phyloP scores from a whole-genome alignment of 1,140 invertebrate species.

The Megalopta genalis region DNA sequence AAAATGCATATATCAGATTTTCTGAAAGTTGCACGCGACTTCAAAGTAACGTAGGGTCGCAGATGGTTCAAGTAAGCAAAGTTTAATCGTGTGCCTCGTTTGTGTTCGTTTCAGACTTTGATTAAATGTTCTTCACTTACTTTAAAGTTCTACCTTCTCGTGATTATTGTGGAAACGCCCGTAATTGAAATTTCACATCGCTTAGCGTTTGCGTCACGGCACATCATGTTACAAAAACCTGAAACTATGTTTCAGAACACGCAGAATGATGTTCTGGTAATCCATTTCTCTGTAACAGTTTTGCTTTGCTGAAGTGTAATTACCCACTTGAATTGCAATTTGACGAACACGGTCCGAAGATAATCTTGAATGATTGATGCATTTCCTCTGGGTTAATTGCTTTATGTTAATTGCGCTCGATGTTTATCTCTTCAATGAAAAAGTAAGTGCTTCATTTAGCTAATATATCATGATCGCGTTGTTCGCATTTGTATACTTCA shows the following conservation, averaged over 20 bases:
- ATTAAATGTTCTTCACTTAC: no score
- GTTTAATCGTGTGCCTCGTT: no score
- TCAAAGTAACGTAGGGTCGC: no score
- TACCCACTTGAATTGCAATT: conserved; percentile 39
- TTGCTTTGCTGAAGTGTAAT: conserved; percentile 20
- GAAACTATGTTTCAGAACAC: background rate
- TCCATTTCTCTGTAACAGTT: conserved; percentile 20
- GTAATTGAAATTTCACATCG: background rate
- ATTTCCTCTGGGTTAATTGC: conserved; percentile 5
- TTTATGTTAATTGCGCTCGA: background rate
- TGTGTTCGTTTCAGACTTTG: no score
- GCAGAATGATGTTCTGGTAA: conserved; percentile 27
- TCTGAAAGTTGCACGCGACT: no score
- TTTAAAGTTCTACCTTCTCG: background rate
- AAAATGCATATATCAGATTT: no score
- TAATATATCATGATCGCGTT: background rate
- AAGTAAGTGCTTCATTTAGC: conserved; percentile 18
- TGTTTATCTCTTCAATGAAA: background rate
- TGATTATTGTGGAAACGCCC: background rate
- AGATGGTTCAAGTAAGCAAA: no score
- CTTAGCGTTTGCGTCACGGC: no score
- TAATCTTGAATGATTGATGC: conserved; percentile 47
- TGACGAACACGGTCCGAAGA: conserved; percentile 32
- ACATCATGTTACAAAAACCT: background rate
- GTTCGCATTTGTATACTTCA: background rate